These are phyloP conservation scores for Choloepus hoffmanni DNA, from an alignment of 2,113 vertebrate species.

Conservation along the genomic window DNA sequence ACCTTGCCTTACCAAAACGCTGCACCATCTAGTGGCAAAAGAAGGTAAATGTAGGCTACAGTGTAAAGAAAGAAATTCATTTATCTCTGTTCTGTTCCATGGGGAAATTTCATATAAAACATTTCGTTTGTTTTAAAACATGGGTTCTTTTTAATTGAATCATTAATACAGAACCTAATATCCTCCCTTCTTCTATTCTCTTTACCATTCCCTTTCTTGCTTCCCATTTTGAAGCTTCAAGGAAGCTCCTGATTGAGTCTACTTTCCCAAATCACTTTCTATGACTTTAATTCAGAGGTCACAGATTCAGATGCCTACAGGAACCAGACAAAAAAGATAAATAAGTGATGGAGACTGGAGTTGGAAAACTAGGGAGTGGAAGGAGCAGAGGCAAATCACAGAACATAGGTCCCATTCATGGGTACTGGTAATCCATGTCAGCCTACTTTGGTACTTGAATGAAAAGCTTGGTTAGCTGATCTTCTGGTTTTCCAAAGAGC, in stretches of 20 bases:
- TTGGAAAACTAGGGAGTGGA: background rate
- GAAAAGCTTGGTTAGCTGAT: background rate
- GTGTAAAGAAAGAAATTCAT: background rate
- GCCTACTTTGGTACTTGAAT: background rate
- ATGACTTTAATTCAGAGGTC: constrained; percentile 35
- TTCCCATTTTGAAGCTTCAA: constrained; percentile 44
- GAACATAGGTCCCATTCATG: background rate
- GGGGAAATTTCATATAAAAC: constrained; percentile 24
- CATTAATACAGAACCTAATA: background rate
- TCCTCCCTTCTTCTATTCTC: background rate
- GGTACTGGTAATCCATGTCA: background rate
- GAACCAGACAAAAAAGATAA: constrained; percentile 18
- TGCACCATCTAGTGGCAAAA: background rate
- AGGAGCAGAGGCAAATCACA: background rate
- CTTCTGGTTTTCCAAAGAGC: background rate
- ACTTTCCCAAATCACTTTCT: constrained; percentile 30
- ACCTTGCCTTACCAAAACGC: background rate
- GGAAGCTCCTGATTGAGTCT: background rate
- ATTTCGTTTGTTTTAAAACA: background rate
- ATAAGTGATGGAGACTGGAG: background rate
- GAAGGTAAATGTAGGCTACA: background rate
- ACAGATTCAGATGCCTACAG: background rate
- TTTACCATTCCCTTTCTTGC: background rate
- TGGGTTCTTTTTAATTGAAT: background rate
- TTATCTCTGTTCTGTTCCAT: background rate